Conservation (phyloP, 2,113 vertebrate species). For the Zosterops lateralis region DNA sequence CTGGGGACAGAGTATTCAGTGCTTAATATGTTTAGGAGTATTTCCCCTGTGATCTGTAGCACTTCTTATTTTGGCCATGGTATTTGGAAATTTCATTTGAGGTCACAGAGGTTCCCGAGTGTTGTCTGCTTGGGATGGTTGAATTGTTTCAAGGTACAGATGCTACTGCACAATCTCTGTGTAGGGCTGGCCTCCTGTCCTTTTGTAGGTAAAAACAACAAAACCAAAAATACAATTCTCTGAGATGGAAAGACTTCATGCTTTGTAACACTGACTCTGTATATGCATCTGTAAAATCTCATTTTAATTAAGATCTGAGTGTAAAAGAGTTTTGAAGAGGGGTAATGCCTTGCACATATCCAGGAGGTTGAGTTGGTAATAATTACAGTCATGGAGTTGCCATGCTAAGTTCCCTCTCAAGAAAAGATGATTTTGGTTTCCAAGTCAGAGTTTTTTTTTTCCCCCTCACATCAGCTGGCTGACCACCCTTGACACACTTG, state of each 20-base stretch:
- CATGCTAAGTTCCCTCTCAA: not conserved
- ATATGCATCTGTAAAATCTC: not conserved
- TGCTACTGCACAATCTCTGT: not conserved
- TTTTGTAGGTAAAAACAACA: not conserved
- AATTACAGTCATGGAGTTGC: not conserved
- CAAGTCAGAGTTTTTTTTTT: accelerated
- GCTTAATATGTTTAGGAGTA: not conserved
- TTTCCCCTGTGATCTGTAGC: not conserved
- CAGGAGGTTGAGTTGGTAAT: not conserved
- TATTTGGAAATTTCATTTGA: not conserved
- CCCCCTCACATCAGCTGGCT: not conserved
- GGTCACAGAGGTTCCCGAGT: not conserved
- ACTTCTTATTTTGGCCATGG: not conserved
- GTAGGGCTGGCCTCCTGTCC: not conserved
- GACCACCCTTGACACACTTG: not conserved
- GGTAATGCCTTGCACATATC: not conserved
- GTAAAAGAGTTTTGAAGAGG: not conserved
- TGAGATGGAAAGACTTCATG: not conserved
- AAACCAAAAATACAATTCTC: not conserved
- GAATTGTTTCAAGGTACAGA: not conserved
- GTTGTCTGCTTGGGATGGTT: not conserved
- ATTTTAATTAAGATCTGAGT: not conserved
- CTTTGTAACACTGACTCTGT: not conserved
- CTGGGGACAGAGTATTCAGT: not conserved
- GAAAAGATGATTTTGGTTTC: not conserved